Percentiles rank a stretch among this genome's conserved stretches.
These are phyloP conservation scores for Benitochromis conjunctus DNA, from an alignment of 2,113 vertebrate genomes.

Conservation along the genomic window DNA sequence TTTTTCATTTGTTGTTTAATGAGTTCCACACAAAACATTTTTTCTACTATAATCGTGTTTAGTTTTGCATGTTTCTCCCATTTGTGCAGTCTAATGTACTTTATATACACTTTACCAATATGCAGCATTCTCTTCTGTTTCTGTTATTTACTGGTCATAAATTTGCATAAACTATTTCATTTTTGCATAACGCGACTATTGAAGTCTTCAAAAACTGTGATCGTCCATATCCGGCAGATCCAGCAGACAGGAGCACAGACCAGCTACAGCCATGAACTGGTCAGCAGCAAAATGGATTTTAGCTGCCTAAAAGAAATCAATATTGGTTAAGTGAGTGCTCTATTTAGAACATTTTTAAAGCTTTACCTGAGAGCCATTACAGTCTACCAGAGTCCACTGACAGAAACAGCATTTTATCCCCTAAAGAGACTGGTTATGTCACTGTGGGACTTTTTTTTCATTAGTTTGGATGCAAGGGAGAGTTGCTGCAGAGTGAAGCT, in stretches of 20 bases:
- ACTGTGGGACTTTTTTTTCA: not conserved
- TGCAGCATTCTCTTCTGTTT: not conserved
- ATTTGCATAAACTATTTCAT: no score
- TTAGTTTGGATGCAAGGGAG: not conserved
- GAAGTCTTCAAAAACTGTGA: not conserved
- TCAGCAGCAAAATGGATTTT: not conserved
- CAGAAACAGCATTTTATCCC: not conserved
- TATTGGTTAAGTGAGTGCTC: fast-evolving
- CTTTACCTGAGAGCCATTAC: not conserved
- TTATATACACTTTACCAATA: not conserved
- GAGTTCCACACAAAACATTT: not conserved
- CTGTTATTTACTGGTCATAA: no score
- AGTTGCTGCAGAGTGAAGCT: not conserved
- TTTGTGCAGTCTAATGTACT: not conserved
- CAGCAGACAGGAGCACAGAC: not conserved
- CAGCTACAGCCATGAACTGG: not conserved
- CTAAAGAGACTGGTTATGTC: not conserved
- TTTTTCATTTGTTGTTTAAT: not conserved
- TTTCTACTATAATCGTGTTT: not conserved
- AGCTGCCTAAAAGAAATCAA: not conserved
- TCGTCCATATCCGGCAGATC: fast-evolving
- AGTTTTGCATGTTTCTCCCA: not conserved
- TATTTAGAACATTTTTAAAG: not conserved
- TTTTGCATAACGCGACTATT: not conserved
- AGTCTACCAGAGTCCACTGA: no score